Base-by-base conservation (phyloP, 2,797 vertebrate genomes). In the Coracias cyanogaster region DNA sequence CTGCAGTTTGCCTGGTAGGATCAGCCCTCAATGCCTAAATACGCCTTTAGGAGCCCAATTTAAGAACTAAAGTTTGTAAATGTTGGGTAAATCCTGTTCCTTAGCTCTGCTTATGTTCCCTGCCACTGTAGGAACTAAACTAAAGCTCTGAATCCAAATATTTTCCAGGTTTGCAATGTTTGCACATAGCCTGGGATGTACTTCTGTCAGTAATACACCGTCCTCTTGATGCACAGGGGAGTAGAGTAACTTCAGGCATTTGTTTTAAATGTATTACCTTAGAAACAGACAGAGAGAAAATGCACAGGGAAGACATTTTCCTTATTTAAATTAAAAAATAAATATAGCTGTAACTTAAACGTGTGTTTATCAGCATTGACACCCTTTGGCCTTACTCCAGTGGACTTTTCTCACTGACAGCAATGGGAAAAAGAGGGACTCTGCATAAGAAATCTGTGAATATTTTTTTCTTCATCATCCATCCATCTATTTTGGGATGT, bases 401-500 rank as follows among this genome's bases (percentile, higher is more conserved):
- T 89, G 64, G 77, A 80, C 57, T 92, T 92, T 64, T 77, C 71
- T 92, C 45, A 45, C 28, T 89, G 71, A 87, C 67, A 79, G 81
- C 92, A 91, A 3, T 41, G 33, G 65, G 78, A 43, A 85, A 93
- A 96, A 93, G 83, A 86, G 62, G 72, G 84, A 43, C 54, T 71
- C 61, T 94, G 81, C 61, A 49, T 62, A 93, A 83, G 70, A 97
- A 95, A 95, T 86, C 71, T 93, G 39, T 64, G 90, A 94, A 74
- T 92, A 73, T 83, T 95, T 95, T 88, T 93, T 94, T 89, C 86
- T 93, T 94, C 91, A 87, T 94, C 86, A 92, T 92, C 86, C 52
- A 77, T 89, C 90, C 65, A 48, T 96, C 96, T 97, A 97, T 97
- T 97, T 95, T 93, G 93, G 73, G 97, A 97, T 83, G 97, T 97